Percentiles rank a stretch among this genome's conserved stretches.
These are phyloP conservation scores for Manduca sexta DNA, from an alignment of 1,140 invertebrate species.

Conservation along the genomic window DNA sequence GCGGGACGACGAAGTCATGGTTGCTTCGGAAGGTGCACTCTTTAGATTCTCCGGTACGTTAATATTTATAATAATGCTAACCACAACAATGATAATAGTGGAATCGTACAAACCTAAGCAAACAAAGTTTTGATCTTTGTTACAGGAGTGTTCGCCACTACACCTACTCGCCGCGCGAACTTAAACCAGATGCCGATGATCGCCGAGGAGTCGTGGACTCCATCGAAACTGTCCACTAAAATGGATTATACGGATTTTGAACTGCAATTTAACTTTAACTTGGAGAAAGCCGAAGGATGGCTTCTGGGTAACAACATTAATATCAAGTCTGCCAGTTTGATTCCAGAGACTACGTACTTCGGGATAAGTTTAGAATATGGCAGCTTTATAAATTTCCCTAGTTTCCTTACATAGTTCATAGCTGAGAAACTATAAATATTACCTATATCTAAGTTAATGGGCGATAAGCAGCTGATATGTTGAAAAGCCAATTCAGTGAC, in stretches of 20 bases:
- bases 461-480: no score
- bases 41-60: constrained; percentile 39
- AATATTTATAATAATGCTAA: neutral
- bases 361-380: no score
- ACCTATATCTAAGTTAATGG: no score
- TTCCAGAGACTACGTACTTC: no score
- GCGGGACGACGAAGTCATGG: constrained; percentile 21
- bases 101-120: no score
- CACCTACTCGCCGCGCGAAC: constrained; percentile 19
- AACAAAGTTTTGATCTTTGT: neutral
- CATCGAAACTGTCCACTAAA: constrained; percentile 24
- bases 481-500: no score
- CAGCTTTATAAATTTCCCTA: no score
- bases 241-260: constrained; percentile 45
- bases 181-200: constrained; percentile 36
- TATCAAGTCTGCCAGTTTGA: neutral
- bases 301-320: constrained; percentile 22
- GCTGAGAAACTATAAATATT: no score
- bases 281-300: constrained; percentile 26
- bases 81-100: neutral
- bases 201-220: constrained; percentile 26
- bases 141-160: constrained; percentile 29
- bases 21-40: constrained; percentile 32
- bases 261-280: constrained; percentile 40
- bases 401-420: no score